Evolutionary conservation across 2,888 invertebrate species (phyloP), one percentile per base, ranked within the genome.

Genomic region (Zele albiditarsus): DNA sequence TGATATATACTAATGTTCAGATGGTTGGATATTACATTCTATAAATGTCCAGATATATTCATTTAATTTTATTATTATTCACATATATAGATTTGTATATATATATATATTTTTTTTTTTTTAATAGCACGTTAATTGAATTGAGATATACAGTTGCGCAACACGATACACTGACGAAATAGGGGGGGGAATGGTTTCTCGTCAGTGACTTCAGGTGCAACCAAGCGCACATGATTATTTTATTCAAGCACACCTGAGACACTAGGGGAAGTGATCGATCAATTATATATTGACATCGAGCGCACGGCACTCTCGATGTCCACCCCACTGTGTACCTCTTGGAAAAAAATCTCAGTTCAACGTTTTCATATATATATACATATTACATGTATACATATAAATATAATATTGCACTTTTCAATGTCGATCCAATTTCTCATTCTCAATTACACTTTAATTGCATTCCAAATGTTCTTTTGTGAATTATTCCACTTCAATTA

Each of bases 251-350:
- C 20, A 57, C 53, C 25, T 31, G 46, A 73, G 67, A 63, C 69
- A 42, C 73, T 68, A 57, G 31, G 31, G 58, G 27, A 65, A 60
- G 42, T 67, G 66, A 28, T 27, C 28, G 63, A 75, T 78, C 77
- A 70, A 78, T 78, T 77, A 78, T 75, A 73, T 75, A 77, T 68
- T 31, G 27, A 20, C 53, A 53, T 66, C 23, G 16, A 42, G 53
- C 69, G 31, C 23, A 23, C 69, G 14, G 16, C 33, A 20, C 69
- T 31, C 27, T 68, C 53, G 31, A 68, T 23, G 38, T 53, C 20
- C 20, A 53, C 20, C 20, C 20, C 66, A 75, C 65, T 72, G 12
- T 72, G 12, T 42, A 66, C 42, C 27, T 23, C 66, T 42, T 67
- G 65, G 38, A 46, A 38, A 20, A n/a, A 53, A 58, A 71, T 67